Conservation (phyloP, 2,888 invertebrate genomes). For the Pecten maximus region DNA sequence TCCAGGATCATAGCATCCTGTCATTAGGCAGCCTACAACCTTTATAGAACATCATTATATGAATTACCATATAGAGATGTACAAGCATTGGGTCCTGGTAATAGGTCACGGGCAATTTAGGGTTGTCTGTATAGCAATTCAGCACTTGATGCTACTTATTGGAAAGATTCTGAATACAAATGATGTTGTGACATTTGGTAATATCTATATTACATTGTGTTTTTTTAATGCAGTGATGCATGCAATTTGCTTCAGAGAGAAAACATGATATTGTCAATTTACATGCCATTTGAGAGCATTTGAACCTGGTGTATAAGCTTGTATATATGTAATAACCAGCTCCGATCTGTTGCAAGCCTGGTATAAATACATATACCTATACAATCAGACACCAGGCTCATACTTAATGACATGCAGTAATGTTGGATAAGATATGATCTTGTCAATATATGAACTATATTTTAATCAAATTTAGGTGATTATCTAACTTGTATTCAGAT, state of each 20-base stretch:
- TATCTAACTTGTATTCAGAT: no score
- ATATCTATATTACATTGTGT: neutral
- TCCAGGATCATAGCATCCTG: neutral
- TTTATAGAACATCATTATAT: conserved; percentile 1
- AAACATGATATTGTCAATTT: neutral
- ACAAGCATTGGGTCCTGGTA: neutral
- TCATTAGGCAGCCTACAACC: neutral
- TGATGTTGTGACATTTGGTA: neutral
- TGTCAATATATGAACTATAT: no score
- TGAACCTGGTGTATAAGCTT: neutral
- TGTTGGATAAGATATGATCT: no score
- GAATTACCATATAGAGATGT: neutral
- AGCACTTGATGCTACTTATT: neutral
- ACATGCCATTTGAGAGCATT: neutral
- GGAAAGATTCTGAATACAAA: neutral
- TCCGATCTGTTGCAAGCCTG: no score
- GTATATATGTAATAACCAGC: neutral
- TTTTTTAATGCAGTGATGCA: neutral
- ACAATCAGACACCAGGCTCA: no score
- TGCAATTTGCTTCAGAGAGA: neutral
- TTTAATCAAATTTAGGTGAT: no score
- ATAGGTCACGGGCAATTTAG: neutral
- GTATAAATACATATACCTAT: no score
- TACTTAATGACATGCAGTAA: no score
- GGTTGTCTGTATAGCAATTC: neutral